Conservation (phyloP, 2,113 vertebrate species). For the Pipa parva region DNA sequence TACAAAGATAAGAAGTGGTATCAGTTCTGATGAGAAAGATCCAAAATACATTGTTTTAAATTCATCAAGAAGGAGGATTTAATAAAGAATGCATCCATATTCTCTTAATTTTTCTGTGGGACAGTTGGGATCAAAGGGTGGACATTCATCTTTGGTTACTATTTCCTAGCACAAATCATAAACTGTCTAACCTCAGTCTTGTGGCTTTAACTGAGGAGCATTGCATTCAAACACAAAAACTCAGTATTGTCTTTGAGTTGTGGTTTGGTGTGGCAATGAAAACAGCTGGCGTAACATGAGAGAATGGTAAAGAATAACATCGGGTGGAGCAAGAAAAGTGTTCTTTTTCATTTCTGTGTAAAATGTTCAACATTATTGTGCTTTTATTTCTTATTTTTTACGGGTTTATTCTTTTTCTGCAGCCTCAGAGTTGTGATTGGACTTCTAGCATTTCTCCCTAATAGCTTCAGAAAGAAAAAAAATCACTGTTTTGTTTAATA, state of each 20-base stretch:
- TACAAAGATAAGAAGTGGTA: slow-evolving; percentile 99
- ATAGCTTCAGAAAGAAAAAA: slow-evolving; percentile 15
- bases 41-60: slow-evolving; percentile 56
- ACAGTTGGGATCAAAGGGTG: slow-evolving; percentile 60
- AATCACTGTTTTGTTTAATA: not conserved
- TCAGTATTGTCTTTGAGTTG: slow-evolving; percentile 48
- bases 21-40: slow-evolving; percentile 83
- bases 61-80: slow-evolving; percentile 63
- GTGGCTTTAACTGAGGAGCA: slow-evolving; percentile 71
- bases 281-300: slow-evolving; percentile 45
- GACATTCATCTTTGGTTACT: slow-evolving; percentile 57
- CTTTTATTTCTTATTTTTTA: slow-evolving; percentile 66
- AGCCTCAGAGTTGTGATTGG: slow-evolving; percentile 18
- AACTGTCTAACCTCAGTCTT: slow-evolving; percentile 81
- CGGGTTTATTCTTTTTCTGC: slow-evolving; percentile 65
- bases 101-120: slow-evolving; percentile 66
- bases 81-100: slow-evolving; percentile 49
- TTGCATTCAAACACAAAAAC: slow-evolving; percentile 56
- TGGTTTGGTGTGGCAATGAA: slow-evolving; percentile 47
- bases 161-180: slow-evolving; percentile 87
- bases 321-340: slow-evolving; percentile 49
- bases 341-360: slow-evolving; percentile 60
- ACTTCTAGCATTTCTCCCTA: slow-evolving; percentile 2
- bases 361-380: slow-evolving; percentile 69
- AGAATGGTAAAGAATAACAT: slow-evolving; percentile 45